Evolutionary conservation across 53 echinoderm and acorn worm species (phyloP).

Genomic region (Stichopus horrens): DNA sequence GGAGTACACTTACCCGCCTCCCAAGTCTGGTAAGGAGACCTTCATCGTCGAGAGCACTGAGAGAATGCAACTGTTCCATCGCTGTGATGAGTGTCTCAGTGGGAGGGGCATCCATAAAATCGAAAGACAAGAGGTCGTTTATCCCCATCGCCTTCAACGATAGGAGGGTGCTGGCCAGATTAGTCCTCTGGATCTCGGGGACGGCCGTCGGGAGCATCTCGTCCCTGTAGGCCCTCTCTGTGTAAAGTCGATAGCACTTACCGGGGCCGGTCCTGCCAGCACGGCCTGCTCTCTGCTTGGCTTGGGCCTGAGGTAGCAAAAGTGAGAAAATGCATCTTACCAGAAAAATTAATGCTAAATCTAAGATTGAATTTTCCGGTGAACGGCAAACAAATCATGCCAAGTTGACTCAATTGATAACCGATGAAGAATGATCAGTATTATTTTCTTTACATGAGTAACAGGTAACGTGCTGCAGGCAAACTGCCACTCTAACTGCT

Average conservation of each 20-base stretch:
- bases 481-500: no score
- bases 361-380: no score
- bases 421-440: no score
- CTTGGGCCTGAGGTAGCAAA: constrained; percentile 69
- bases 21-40: constrained; percentile 95
- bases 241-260: constrained; percentile 87
- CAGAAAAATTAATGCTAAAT: neutral
- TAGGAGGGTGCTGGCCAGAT: constrained; percentile 87
- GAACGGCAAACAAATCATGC: no score
- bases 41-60: constrained; percentile 97
- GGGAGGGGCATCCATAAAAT: constrained; percentile 98
- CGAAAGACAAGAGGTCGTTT: constrained; percentile 94
- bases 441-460: no score
- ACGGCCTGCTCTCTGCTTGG: constrained; percentile 92
- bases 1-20: constrained; percentile 73
- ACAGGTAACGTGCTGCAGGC: no score
- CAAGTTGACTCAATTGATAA: no score
- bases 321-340: neutral
- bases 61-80: constrained; percentile 98
- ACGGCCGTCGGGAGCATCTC: constrained; percentile 99
- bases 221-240: constrained; percentile 92
- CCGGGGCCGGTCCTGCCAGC: constrained; percentile 86
- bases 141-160: constrained; percentile 98
- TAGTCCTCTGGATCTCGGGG: constrained; percentile 98
- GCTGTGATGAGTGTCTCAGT: constrained; percentile 98